Evolutionary conservation across 2,797 vertebrate species (phyloP), one percentile per base, ranked within the genome.

Genomic region (Leucoraja ocellata): DNA sequence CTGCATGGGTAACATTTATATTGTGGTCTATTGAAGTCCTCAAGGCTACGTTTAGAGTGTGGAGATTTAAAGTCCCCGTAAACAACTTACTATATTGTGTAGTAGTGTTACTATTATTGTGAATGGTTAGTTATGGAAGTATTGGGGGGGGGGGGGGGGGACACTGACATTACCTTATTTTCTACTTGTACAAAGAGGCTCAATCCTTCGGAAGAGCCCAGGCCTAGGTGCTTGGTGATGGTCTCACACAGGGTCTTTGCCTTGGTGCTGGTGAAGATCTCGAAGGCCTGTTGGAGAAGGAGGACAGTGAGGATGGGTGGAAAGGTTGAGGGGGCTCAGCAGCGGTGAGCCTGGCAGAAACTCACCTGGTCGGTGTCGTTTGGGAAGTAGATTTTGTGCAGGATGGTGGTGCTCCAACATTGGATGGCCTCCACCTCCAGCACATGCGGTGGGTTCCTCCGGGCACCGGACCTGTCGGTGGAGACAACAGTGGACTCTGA

Each of bases 121-220:
- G 4, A 25, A 21, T 73, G 71, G 9, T 16, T 68, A 93, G 21
- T 93, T 14, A 14, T 28, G 9, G 11, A 32, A 3, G 7, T 46
- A 46, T 46, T 46, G 28, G 23, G 5, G 10, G 23, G 5, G 10
- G 11, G 36, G 0, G 8, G 39, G n/a, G n/a, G n/a, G n/a, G 39
- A 54, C 18, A 63, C 18, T 23, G 63, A 9, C 54, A 13, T 11
- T 91, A 99, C 99, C 98, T 98, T 99, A 96, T 99, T 98, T 1
- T 97, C 94, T 18, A 97, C 98, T 96, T 98, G 99, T 94, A 99
- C 96, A 95, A 99, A 99, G 94, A 99, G 96, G 95, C 97, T 98
- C 95, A 98, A 99, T 93, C 99, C 99, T 16, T 98, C 98, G 79
- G 97, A 96, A 93, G 98, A 97, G 25, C 94, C 93, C 94, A 99